Evolutionary conservation across 1,140 invertebrate genomes (phyloP), one percentile per base, ranked within the genome.

Genomic region (Sycophaga agraensis): DNA sequence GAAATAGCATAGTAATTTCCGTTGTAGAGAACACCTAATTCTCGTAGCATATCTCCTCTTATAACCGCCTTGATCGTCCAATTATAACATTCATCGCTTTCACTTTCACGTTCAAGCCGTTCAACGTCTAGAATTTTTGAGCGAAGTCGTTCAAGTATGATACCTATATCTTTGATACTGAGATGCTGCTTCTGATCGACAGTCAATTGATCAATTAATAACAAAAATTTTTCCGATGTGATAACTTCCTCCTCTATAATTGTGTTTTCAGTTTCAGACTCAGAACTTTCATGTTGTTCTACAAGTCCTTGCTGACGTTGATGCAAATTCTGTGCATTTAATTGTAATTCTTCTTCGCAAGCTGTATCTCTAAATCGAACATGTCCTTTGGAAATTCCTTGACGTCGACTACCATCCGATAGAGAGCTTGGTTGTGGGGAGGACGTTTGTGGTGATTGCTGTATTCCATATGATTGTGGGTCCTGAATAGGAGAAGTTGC

Each of bases 1-100:
- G 91, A 93, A 70, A 96, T 95, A 56, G 92, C 91, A 80, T 96
- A 96, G 82, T 94, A 97, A 80, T 94, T 95, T 37, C 93, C 93
- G 83, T 96, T 95, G 80, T 97, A 97, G 72, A 96, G 92, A 55
- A 97, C 91, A 40, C 94, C 94, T 45, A 96, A 84, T 79, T 96
- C 93, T 46, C 92, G 84, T 61, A 96, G 79, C 65, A 92, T 90
- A 75, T 95, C 92, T 43, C 93, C 93, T 43, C 92, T 84, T 67
- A 96, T 95, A 65, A 93, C 92, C 46, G 94, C 93, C 79, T 92
- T 93, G 81, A 94, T 93, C 72, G 92, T 94, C 93, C 93, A 96
- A 79, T 94, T 94, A 83, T 94, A 93, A 76, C 91, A 93, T 76
- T 95, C 92, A 73, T 92, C 90, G 74, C 89, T 91, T 75, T 96